Conservation (phyloP, 2,797 vertebrate species). For the Molothrus ater region DNA sequence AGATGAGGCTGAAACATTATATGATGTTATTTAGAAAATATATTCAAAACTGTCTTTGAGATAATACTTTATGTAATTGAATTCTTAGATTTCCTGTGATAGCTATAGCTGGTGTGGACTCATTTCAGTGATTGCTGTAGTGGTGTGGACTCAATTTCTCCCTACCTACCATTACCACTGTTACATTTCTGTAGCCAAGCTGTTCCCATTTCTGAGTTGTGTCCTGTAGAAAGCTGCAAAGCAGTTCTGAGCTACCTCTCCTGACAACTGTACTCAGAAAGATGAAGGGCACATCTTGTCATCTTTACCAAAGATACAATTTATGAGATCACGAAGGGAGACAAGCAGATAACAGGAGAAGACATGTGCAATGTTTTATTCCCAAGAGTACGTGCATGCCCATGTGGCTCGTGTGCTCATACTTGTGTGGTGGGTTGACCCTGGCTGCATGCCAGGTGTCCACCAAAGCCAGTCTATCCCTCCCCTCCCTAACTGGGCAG, state of each 20-base stretch:
- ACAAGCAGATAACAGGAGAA: background rate
- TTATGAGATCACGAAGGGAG: background rate
- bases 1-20: background rate
- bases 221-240: background rate
- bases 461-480: background rate
- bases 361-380: background rate
- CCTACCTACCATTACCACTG: background rate
- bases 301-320: background rate
- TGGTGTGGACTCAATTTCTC: background rate
- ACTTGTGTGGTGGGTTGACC: background rate
- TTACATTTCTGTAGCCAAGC: background rate
- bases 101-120: background rate
- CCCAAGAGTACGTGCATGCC: fast-evolving
- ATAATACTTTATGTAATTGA: background rate
- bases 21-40: background rate
- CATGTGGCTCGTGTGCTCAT: background rate
- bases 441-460: background rate
- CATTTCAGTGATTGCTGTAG: background rate
- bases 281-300: background rate
- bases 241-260: background rate
- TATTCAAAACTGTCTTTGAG: background rate
- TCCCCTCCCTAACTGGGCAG: background rate
- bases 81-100: background rate
- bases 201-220: background rate
- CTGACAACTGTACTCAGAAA: background rate